These are phyloP conservation scores for Thamnaconus septentrionalis DNA, from an alignment of 2,113 vertebrate species.

Conservation along the genomic window DNA sequence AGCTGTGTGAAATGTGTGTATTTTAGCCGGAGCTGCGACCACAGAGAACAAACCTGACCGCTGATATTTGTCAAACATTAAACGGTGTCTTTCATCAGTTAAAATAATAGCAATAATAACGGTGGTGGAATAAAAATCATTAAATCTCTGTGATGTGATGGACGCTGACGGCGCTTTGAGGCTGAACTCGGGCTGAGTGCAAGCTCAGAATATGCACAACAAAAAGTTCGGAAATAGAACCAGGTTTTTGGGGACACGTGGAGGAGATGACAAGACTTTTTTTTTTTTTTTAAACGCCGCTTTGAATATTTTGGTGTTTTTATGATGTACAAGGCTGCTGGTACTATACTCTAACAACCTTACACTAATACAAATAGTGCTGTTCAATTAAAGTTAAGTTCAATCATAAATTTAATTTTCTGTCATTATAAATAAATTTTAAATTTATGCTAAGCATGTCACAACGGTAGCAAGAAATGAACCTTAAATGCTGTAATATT, in stretches of 20 bases:
- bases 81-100: too few relatives aligned
- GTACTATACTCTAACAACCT: too few relatives aligned
- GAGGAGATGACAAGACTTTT: not conserved
- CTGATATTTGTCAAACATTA: not conserved
- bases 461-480: too few relatives aligned
- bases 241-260: not conserved
- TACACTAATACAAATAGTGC: too few relatives aligned
- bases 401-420: too few relatives aligned
- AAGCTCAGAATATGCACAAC: not conserved
- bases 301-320: too few relatives aligned
- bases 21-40: not conserved
- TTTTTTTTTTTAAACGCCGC: not conserved
- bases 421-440: too few relatives aligned
- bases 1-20: not conserved
- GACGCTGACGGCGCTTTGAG: constrained; percentile 16
- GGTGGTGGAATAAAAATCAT: not conserved
- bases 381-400: too few relatives aligned
- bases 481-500: too few relatives aligned
- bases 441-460: too few relatives aligned
- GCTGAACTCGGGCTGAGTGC: constrained; percentile 1
- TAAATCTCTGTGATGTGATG: constrained; percentile 41
- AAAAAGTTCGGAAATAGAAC: constrained; percentile 27
- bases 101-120: too few relatives aligned
- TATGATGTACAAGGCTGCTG: too few relatives aligned
- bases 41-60: constrained; percentile 14